Percentiles rank a stretch among this genome's conserved stretches.
Conservation (phyloP, 2,113 vertebrate species). For the Stercorarius parasiticus region DNA sequence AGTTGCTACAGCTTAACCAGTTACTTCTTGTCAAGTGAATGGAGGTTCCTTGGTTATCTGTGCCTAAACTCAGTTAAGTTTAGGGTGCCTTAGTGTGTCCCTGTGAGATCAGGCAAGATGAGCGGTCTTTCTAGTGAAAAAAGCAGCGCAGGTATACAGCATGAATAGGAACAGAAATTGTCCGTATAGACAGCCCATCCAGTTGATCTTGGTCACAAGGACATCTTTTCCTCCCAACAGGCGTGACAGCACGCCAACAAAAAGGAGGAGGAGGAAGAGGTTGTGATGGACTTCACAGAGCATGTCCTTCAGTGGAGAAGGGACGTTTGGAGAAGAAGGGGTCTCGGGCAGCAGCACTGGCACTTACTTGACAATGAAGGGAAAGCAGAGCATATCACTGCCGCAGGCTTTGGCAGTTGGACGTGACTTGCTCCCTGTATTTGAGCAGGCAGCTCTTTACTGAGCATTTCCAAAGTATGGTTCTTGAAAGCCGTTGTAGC, state of each 20-base stretch:
- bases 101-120: not conserved
- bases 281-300: not conserved
- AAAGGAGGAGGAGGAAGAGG: not conserved
- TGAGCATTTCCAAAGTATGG: not conserved
- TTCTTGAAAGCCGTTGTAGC: not conserved
- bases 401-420: not conserved
- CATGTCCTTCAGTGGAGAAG: rapidly evolving
- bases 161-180: not conserved
- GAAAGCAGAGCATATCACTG: not conserved
- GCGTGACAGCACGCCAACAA: not conserved
- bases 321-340: not conserved
- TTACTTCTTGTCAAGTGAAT: not conserved
- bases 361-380: not conserved
- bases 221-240: not conserved
- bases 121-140: not conserved
- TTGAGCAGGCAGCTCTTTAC: not conserved
- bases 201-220: not conserved
- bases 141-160: not conserved
- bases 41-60: not conserved
- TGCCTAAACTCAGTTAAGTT: not conserved
- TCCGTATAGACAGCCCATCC: not conserved
- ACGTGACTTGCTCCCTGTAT: rapidly evolving
- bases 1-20: not conserved
- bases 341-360: not conserved
- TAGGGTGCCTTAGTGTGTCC: not conserved